Conservation (phyloP, 2,888 invertebrate genomes). For the Pseudeuparius sepicola region DNA sequence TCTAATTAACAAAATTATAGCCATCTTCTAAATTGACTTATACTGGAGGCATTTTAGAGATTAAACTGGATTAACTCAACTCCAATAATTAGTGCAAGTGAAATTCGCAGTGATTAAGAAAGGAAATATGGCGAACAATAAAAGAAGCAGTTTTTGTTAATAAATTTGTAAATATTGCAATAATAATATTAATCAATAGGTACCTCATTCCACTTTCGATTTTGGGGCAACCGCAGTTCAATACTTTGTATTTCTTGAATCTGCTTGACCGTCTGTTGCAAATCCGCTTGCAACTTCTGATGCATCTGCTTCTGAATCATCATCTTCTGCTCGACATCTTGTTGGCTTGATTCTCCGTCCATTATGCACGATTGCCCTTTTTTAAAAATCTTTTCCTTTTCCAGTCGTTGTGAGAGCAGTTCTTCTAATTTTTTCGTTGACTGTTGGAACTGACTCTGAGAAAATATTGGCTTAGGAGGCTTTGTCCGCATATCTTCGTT, state of each 20-base stretch:
- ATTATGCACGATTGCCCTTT: conserved; percentile 30
- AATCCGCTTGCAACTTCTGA: conserved; percentile 40
- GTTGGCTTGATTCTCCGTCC: conserved; percentile 33
- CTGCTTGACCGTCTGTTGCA: conserved; percentile 41
- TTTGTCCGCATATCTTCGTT: conserved; percentile 25
- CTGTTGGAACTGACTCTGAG: conserved; percentile 38
- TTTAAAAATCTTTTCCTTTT: conserved; percentile 32
- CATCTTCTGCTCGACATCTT: conserved; percentile 38
- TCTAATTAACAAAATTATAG: too few species aligned
- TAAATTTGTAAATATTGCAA: too few species aligned
- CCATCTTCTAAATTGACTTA: too few species aligned
- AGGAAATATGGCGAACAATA: too few species aligned
- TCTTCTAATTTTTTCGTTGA: conserved; percentile 41
- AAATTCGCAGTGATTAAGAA: too few species aligned
- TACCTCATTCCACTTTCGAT: conserved; percentile 38
- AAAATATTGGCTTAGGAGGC: conserved; percentile 31
- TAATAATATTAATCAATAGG: conserved; percentile 1
- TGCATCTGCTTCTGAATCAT: conserved; percentile 39
- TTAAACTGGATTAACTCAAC: too few species aligned
- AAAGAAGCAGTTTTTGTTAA: too few species aligned
- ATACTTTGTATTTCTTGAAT: conserved; percentile 42
- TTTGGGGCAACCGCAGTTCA: conserved; percentile 39
- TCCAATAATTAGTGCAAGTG: too few species aligned
- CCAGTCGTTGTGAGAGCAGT: conserved; percentile 37
- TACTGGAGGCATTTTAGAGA: too few species aligned